Conservation (phyloP, 2,113 vertebrate genomes). For the Marmota flaviventris region DNA sequence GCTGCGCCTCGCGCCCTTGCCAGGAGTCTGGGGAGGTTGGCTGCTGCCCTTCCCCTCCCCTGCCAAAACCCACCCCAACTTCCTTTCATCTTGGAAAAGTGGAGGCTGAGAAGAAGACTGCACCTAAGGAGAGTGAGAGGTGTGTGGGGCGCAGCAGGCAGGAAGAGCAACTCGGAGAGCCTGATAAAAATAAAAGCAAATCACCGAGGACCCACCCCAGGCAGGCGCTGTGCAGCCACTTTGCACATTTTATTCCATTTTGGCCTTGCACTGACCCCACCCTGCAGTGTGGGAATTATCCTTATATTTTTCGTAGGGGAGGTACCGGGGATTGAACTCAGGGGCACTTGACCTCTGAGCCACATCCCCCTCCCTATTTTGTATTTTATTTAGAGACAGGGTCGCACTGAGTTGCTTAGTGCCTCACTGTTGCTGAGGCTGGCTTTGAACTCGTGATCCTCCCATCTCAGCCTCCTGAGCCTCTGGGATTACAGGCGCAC, state of each 20-base stretch:
- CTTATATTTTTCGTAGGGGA: too few relatives aligned
- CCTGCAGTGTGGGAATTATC: too few relatives aligned
- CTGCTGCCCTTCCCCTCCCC: background rate
- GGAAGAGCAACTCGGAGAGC: background rate
- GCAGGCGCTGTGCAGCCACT: background rate
- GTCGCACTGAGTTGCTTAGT: too few relatives aligned
- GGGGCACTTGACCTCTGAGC: too few relatives aligned
- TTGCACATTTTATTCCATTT: background rate
- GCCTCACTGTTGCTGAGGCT: too few relatives aligned
- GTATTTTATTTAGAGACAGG: too few relatives aligned
- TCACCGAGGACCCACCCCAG: accelerated
- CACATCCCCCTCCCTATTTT: too few relatives aligned
- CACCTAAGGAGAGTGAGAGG: background rate
- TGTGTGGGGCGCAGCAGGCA: background rate
- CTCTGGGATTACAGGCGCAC: too few relatives aligned
- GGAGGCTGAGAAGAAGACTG: background rate
- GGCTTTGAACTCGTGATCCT: too few relatives aligned
- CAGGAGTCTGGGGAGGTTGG: conserved; percentile 57
- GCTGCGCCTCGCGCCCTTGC: background rate
- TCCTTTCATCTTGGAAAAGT: background rate
- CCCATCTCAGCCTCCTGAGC: too few relatives aligned
- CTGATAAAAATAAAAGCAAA: too few relatives aligned
- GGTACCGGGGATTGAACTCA: too few relatives aligned
- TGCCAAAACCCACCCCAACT: background rate
- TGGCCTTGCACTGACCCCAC: background rate